A percentile compares a stretch with the other conserved stretches of the same genome.
Conservation (phyloP, 2,888 invertebrate genomes). For the Caenorhabditis parvicauda region DNA sequence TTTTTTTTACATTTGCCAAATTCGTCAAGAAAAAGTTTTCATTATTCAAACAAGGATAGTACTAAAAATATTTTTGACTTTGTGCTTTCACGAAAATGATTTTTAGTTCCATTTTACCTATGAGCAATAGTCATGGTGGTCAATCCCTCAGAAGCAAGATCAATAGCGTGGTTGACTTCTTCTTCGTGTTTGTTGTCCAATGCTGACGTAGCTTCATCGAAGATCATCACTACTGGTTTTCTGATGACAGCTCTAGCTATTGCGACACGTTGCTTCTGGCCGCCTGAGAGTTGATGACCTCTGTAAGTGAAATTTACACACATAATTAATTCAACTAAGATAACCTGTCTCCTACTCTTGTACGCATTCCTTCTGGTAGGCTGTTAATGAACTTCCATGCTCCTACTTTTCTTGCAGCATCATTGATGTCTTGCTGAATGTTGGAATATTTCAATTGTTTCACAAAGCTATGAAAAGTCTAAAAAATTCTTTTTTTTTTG, state of each 20-base stretch:
- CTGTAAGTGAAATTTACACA: conserved; percentile 5
- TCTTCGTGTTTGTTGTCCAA: conserved; percentile 58
- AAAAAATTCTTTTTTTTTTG: background rate
- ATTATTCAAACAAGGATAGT: too few species aligned
- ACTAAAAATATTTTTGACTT: too few species aligned
- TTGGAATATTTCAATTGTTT: background rate
- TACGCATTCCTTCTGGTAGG: conserved; percentile 59
- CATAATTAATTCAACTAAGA: background rate
- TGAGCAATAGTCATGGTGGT: conserved; percentile 61
- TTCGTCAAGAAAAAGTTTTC: too few species aligned
- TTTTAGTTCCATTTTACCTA: conserved; percentile 16
- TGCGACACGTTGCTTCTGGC: conserved; percentile 60
- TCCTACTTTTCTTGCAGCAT: conserved; percentile 58
- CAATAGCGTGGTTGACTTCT: conserved; percentile 59
- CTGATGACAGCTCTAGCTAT: conserved; percentile 56
- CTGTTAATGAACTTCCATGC: conserved; percentile 58
- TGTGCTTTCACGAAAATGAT: too few species aligned
- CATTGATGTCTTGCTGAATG: conserved; percentile 53
- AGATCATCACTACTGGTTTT: conserved; percentile 41
- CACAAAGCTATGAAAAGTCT: background rate
- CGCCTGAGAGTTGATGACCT: conserved; percentile 47
- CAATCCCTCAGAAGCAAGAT: conserved; percentile 55
- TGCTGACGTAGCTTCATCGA: conserved; percentile 59
- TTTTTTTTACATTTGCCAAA: too few species aligned
- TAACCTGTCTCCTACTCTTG: conserved; percentile 57